These are phyloP conservation scores for Palythoa heliodiscus DNA, from an alignment of 92 coral and sea anemone species.

Conservation along the genomic window DNA sequence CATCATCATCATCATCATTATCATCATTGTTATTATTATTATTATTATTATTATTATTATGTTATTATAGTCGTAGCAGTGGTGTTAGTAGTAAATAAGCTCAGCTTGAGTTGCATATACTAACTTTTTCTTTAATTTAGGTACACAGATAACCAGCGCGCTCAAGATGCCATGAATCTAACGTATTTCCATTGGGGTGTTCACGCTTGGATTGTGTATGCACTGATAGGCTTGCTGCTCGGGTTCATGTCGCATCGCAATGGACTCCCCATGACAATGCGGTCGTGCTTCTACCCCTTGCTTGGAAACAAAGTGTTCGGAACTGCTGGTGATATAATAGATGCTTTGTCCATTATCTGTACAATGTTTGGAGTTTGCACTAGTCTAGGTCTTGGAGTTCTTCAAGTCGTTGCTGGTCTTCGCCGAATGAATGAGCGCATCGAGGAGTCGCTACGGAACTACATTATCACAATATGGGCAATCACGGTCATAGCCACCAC, in stretches of 20 bases:
- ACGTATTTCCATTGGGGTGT: constrained; percentile 95
- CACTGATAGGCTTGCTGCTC: constrained; percentile 79
- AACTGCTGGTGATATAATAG: constrained; percentile 81
- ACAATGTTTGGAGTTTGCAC: constrained; percentile 98
- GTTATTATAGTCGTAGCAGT: neutral
- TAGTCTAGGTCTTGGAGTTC: constrained; percentile 88
- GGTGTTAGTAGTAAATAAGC: neutral
- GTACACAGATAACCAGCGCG: constrained; percentile 89
- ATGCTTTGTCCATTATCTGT: constrained; percentile 73
- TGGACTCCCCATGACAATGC: constrained; percentile 91
- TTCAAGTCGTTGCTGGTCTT: constrained; percentile 73
- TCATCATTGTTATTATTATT: neutral
- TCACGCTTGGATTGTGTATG: constrained; percentile 95
- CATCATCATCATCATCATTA: neutral
- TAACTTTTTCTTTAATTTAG: constrained; percentile 36
- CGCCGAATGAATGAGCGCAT: constrained; percentile 73
- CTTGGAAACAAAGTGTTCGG: constrained; percentile 85
- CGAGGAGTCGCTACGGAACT: constrained; percentile 56
- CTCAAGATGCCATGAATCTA: constrained; percentile 90
- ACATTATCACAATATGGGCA: constrained; percentile 88
- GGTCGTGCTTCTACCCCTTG: constrained; percentile 87
- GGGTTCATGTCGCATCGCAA: constrained; percentile 81
- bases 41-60: neutral
- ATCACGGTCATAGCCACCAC: constrained; percentile 83
- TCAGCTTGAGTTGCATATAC: neutral